Percentiles rank a stretch among this genome's conserved stretches.
These are phyloP conservation scores for Falcunculus frontatus DNA, from an alignment of 2,113 vertebrate genomes.

Conservation along the genomic window DNA sequence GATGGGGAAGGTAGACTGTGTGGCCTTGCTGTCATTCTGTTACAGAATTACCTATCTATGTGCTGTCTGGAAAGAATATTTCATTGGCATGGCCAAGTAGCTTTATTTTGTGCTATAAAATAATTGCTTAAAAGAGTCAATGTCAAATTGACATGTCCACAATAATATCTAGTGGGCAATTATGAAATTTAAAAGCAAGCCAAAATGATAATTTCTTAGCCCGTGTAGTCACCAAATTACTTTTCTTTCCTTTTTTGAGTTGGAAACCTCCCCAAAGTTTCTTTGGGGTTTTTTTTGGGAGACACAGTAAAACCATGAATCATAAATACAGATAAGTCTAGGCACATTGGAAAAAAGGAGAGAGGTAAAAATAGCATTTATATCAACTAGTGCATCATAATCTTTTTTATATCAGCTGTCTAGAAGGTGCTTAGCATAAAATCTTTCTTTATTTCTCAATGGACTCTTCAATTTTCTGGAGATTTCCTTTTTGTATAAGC, in stretches of 20 bases:
- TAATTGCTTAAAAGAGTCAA: neutral
- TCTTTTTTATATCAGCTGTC: neutral
- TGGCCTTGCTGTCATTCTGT: neutral
- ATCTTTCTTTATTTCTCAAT: neutral
- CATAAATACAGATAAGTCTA: neutral
- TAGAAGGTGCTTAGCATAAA: neutral
- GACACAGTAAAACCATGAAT: neutral
- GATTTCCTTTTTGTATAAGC: neutral
- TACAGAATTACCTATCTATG: neutral
- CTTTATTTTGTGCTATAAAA: neutral
- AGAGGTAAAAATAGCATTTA: constrained; percentile 3
- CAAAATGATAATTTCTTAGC: neutral
- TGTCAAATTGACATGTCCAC: neutral
- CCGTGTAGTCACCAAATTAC: neutral
- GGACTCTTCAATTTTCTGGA: neutral
- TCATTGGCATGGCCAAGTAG: neutral
- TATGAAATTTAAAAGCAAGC: neutral
- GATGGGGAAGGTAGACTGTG: neutral
- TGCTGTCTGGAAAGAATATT: neutral
- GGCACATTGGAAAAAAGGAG: neutral
- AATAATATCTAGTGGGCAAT: neutral
- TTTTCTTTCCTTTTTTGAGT: neutral
- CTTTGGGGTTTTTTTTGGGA: neutral
- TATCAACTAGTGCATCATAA: neutral
- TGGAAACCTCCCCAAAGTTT: neutral